A percentile compares a stretch with the other conserved stretches of the same genome.
Evolutionary conservation across 1,140 invertebrate genomes (phyloP).

Genomic region (Ips typographus): DNA sequence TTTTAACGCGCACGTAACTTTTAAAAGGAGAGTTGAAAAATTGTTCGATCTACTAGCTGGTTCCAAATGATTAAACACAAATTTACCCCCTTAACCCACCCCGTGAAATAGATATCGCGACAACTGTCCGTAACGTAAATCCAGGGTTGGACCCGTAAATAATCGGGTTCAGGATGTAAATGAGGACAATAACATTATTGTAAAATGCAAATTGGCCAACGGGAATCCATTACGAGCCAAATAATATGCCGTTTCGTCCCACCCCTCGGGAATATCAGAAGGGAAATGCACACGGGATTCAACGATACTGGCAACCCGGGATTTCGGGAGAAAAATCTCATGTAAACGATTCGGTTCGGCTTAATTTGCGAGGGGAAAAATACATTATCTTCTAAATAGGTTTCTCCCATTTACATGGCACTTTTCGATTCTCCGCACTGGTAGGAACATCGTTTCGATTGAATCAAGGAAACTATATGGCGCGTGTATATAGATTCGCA

Average conservation of each 20-base stretch:
- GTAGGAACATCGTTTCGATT: too few relatives aligned
- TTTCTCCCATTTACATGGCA: neutral
- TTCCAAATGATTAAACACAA: too few relatives aligned
- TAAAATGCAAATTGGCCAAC: conserved; percentile 40
- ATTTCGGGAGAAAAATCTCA: conserved; percentile 16
- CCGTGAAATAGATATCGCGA: neutral
- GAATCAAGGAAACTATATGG: too few relatives aligned
- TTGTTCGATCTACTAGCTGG: neutral
- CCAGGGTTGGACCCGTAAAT: conserved; percentile 34
- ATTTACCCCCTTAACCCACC: neutral
- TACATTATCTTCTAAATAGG: neutral
- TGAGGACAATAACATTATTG: conserved; percentile 44
- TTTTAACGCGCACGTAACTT: conserved; percentile 14
- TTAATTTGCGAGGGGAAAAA: conserved; percentile 5
- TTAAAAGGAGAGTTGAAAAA: neutral
- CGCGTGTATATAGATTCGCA: too few relatives aligned
- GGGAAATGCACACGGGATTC: conserved; percentile 19
- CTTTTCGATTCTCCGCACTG: too few relatives aligned
- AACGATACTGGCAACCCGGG: conserved; percentile 7
- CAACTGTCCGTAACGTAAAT: conserved; percentile 17
- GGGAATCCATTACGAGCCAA: conserved; percentile 38
- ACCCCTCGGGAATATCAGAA: conserved; percentile 25
- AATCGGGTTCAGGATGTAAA: conserved; percentile 40
- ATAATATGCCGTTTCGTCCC: conserved; percentile 33
- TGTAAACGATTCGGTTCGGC: conserved; percentile 13